These are phyloP conservation scores for Gymnobelideus leadbeateri DNA, from an alignment of 2,113 vertebrate species.

Conservation along the genomic window DNA sequence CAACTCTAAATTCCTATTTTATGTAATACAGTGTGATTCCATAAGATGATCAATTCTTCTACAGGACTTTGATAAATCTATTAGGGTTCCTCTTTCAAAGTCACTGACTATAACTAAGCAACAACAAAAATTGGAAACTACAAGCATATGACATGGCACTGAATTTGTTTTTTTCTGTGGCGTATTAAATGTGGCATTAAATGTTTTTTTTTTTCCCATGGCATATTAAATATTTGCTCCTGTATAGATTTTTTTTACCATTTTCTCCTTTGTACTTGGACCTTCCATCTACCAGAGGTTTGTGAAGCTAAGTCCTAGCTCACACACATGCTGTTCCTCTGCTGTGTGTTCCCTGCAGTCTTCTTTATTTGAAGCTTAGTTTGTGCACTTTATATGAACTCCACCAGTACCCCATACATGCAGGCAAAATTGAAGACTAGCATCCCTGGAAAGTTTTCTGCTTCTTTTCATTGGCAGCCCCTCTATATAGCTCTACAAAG, in stretches of 20 bases:
- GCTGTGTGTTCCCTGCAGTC: constrained; percentile 69
- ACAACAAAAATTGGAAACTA: constrained; percentile 3
- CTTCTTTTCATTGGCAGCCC: constrained; percentile 51
- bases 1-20: background rate
- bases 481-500: background rate
- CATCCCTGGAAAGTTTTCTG: constrained; percentile 67
- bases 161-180: no score
- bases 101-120: background rate
- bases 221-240: constrained; percentile 73
- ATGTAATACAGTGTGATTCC: background rate
- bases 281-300: constrained; percentile 62
- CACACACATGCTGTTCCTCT: constrained; percentile 65
- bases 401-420: constrained; percentile 68
- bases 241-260: constrained; percentile 65
- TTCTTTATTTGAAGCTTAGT: constrained; percentile 79
- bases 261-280: constrained; percentile 65
- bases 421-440: constrained; percentile 68
- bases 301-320: constrained; percentile 60
- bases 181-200: no score
- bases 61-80: background rate
- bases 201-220: background rate
- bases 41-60: background rate
- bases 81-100: background rate
- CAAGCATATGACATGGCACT: constrained; percentile 37
- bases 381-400: constrained; percentile 69